Percentiles rank a stretch among this genome's conserved stretches.
These are phyloP conservation scores for Scomber colias DNA, from an alignment of 2,113 vertebrate genomes.

Conservation along the genomic window DNA sequence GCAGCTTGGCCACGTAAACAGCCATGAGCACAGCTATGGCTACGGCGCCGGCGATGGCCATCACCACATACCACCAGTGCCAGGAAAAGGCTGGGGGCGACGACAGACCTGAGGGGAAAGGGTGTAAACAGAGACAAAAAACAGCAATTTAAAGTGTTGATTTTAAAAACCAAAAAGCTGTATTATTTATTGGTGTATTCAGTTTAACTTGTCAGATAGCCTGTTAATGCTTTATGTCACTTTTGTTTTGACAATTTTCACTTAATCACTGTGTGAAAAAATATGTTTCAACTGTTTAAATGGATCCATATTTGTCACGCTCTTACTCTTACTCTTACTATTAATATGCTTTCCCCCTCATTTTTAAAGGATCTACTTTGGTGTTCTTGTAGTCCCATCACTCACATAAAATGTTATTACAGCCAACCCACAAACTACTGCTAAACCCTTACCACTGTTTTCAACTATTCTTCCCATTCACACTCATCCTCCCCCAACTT, in stretches of 20 bases:
- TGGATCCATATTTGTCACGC: constrained; percentile 1
- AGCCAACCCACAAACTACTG: neutral
- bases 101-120: constrained; percentile 48
- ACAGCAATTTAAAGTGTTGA: too few relatives aligned
- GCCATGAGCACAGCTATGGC: constrained; percentile 85
- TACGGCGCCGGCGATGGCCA: constrained; percentile 85
- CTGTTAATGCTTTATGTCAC: neutral
- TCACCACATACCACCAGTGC: constrained; percentile 94
- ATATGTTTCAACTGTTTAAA: neutral
- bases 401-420: constrained; percentile 13
- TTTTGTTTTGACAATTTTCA: neutral
- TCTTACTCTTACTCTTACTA: neutral
- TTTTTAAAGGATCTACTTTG: constrained; percentile 8
- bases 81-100: constrained; percentile 84
- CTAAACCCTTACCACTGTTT: constrained; percentile 31
- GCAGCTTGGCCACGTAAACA: constrained; percentile 87
- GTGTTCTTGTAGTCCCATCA: neutral
- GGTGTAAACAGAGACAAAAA: constrained; percentile 25
- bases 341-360: neutral
- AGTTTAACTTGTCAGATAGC: neutral
- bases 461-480: constrained; percentile 23
- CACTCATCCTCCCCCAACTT: constrained; percentile 27
- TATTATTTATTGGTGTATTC: neutral
- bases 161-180: too few relatives aligned
- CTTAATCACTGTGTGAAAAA: neutral